Base-by-base conservation (phyloP, 92 coral and sea anemone species). In the Plumapathes pennacea region DNA sequence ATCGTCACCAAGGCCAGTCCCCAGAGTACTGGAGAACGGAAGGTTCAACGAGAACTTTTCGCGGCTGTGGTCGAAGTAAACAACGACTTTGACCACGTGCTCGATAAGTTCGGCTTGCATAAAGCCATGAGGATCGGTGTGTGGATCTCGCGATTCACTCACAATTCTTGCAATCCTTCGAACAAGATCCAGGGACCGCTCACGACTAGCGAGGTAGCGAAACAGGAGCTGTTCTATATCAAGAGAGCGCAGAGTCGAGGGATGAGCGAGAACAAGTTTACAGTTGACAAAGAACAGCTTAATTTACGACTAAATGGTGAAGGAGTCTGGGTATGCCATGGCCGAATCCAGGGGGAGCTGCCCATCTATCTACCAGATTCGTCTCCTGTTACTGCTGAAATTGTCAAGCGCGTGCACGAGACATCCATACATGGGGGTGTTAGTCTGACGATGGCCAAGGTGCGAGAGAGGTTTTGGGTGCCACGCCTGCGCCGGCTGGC, bases 121-220 rank as follows among this genome's bases (percentile, higher is more conserved):
- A 78, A 72, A 78, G 82, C 75, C 82, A 45, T 59, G 71, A 78
- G 82, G 53, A 53, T 84, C 62, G 43, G 82, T 73, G 85, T 73
- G 42, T 84, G 90, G 90, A 54, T 60, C 75, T 69, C 40, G 80
- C 75, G 80, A 32, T 82, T 82, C 80, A 47, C 54, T 29, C 64
- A 68, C 29, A 83, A 77, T 51, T 57, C 78, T 44, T 75, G 71
- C 47, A 13, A 78, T 30, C 65, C 78, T 59, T 64, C 73, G 18
- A 21, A 46, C 20, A 52, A 42, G 60, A 24, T 15, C 28, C 24
- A n/a, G 41, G 85, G 73, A 25, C 62, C 78, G 41, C 36, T 78
- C 14, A 44, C 62, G 1, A 54, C 73, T 2, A 53, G 56, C 12
- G 79, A 78, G 57, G 10, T 57, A 14, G 45, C 19, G 9, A 63